Percentiles rank a stretch among this genome's conserved stretches.
Conservation (phyloP, 2,888 invertebrate species). For the Pollenia labialis region DNA sequence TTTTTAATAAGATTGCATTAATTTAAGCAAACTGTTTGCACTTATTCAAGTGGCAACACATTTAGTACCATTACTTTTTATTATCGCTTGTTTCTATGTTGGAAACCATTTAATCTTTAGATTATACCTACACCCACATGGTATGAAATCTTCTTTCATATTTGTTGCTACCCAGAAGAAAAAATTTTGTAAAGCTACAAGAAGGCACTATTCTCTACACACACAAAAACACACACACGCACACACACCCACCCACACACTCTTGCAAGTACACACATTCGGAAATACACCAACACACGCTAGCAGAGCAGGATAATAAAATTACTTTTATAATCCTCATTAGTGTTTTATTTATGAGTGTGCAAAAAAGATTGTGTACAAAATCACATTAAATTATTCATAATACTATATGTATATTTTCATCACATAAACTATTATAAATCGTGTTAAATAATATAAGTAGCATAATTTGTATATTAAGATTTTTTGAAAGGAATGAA, state of each 20-base stretch:
- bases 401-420: not conserved
- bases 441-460: not conserved
- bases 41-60: too few relatives aligned
- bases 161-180: not conserved
- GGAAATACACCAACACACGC: not conserved
- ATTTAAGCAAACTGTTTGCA: too few relatives aligned
- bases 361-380: conserved; percentile 18
- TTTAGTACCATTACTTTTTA: too few relatives aligned
- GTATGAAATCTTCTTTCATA: not conserved
- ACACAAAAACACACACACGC: not conserved
- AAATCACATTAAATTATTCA: conserved; percentile 48
- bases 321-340: conserved; percentile 28
- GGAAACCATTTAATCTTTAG: too few relatives aligned
- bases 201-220: not conserved
- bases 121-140: not conserved
- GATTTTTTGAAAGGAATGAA: not conserved
- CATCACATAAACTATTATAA: conserved; percentile 41
- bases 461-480: not conserved
- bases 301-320: not conserved
- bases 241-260: not conserved
- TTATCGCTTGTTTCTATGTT: too few relatives aligned
- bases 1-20: too few relatives aligned
- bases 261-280: not conserved
- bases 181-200: not conserved
- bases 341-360: conserved; percentile 16